Base-by-base conservation (phyloP, 2,113 vertebrate species). In the Oryzias celebensis region DNA sequence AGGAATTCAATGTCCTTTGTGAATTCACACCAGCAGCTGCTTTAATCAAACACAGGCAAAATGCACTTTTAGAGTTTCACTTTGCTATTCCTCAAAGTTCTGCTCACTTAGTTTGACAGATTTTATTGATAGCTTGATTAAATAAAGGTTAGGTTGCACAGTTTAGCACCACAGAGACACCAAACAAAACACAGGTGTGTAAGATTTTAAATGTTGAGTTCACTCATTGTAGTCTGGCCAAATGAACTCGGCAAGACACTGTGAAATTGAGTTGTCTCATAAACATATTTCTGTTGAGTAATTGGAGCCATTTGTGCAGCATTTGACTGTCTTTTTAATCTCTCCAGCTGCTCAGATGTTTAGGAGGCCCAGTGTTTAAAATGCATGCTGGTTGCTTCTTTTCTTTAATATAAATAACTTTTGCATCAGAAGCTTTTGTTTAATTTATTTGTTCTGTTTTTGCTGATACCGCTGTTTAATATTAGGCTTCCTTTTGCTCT, bases 231-330 rank as follows among this genome's bases (percentile, higher is more conserved):
- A 28, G 28, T 23, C 4, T 49, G 80, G 76, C 77, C 82, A 86
- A 82, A 75, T 67, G 44, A 81, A 68, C 57, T 71, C 13, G 14
- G 65, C 49, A 62, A 64, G 73, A 72, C 71, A 73, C 52, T 36
- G 65, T 58, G 28, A 56, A 18, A 15, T 70, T 60, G 53, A 78
- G 57, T 56, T 73, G 62, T 75, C 31, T 45, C 14, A 10, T 50
- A 78, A 78, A 67, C 65, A 71, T 41, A 54, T 80, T 85, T 73
- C 72, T 54, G 36, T 66, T 1, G 12, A 48, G 66, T 80, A 75
- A 79, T 81, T 81, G 59, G 68, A 77, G 75, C 71, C 77, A 75
- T 73, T 74, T n/a, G 54, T 45, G 63, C 55, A 43, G 64, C 26
- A 1, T 24, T 54, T 41, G 28, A 54, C 41, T 66, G 66, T 68